Base-by-base conservation (phyloP, 1,140 invertebrate species). In the Chironomus tepperi region DNA sequence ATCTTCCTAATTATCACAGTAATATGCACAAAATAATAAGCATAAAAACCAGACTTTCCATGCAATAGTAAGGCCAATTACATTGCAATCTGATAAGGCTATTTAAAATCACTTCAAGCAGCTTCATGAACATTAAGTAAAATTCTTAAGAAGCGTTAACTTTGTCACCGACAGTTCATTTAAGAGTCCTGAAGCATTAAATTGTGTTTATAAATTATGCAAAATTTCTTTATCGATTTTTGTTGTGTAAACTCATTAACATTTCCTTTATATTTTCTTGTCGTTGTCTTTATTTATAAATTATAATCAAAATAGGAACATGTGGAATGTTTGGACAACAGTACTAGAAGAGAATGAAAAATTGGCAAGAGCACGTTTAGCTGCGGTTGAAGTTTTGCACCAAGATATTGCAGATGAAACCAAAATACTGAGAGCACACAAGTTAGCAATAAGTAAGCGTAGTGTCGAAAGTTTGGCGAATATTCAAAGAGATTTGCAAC, bases 261-360 rank as follows among this genome's bases (percentile, higher is more conserved):
- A 64, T 64, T 64, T 64, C 47, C 10, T 15, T 64, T 16, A 16
- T 64, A n/a, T n/a, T n/a, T 64, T 16, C 12, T 16, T 15, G 57
- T 5, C 24, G 24, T 57, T 57, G 9, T 12, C 9, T 57, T 57
- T 15, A 57, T 57, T 57, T 15, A 57, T 57, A n/a, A n/a, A 5
- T 10, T 57, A 57, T 57, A 15, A 5, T 15, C 15, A n/a, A 57
- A 57, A 12, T 78, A 98, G 95, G 92, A 97, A 97, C 79, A 95
- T 97, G 88, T 96, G 94, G 91, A 95, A 92, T 77, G 94, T 98
- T 15, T 98, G 96, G 96, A 87, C 93, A 77, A 94, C 93, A 0
- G 92, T 98, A 0, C 84, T 98, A 76, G 95, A 98, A 81, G 96
- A 98, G 83, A 96, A 96, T 79, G 96, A 98, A 79, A 96, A 96